Evolutionary conservation across 1,140 invertebrate genomes (phyloP), one percentile per base, ranked within the genome.

Genomic region (Heliothis virescens): DNA sequence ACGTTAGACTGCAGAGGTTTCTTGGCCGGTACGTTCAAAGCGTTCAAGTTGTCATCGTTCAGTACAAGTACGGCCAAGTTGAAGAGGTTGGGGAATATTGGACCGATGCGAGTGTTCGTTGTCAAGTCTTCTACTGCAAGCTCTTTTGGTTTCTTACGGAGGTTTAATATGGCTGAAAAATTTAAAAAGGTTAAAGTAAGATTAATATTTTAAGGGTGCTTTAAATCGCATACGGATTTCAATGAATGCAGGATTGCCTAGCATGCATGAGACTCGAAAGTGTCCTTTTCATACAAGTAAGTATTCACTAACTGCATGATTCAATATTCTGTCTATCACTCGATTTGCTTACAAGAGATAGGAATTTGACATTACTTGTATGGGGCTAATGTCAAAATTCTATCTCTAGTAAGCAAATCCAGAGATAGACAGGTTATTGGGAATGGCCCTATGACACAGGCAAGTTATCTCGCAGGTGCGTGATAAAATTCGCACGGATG

Each of bases 1-100:
- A 95, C 94, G 79, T 95, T 95, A 2, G 90, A 90, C 74, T 95
- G 92, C 18, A 95, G 75, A 0, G 93, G 93, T 71, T 92, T 92
- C 88, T 94, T 94, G 0, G 89, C 89, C 0, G 91, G 91, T 7
- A 94, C 93, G 65, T 94, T 92, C 29, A 94, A 79, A 9, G 93
- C 92, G 47, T 94, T 94, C 13, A 94, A 79, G 55, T 94, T 94
- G 59, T 95, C 94, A 79, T 95, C 95, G 47, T 94, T 95, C 7
- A 95, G 81, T 0, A 95, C 93, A 50, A 95, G 69, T 1, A 95
- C 92, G 0, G 93, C 92, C 52, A 95, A 71, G 59, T 95, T 95
- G 77, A 95, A 94, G 1, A 95, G 87, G 79, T 95, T 95, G 9
- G 95, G 94, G 57, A 95, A 93, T 84, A 95, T 95, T 0, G 94